Evolutionary conservation across 2,888 invertebrate genomes (phyloP).

Genomic region (Nesidiocoris tenuis): DNA sequence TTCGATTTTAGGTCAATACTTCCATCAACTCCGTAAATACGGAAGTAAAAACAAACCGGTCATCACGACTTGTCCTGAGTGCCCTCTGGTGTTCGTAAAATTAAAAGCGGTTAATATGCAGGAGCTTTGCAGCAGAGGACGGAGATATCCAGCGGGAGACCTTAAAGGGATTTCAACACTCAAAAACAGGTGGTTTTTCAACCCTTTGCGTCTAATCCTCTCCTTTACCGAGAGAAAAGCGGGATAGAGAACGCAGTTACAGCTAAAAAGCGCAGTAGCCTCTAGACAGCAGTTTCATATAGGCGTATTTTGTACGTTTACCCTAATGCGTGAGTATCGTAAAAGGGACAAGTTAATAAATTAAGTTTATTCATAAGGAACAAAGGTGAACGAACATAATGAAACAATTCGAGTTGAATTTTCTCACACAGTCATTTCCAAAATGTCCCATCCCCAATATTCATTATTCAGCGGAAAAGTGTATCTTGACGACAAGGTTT

Average conservation of each 20-base stretch:
- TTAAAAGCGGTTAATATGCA: background rate
- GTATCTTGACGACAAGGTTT: background rate
- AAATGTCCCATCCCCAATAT: background rate
- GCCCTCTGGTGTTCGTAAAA: background rate
- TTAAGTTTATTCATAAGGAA: too few relatives aligned
- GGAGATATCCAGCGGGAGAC: background rate
- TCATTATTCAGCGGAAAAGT: background rate
- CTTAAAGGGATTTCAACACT: background rate
- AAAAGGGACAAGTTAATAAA: too few relatives aligned
- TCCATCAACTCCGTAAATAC: too few relatives aligned
- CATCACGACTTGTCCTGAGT: background rate
- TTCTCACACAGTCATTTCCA: too few relatives aligned
- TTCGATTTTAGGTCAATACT: too few relatives aligned
- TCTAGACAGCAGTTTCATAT: background rate
- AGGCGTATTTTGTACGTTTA: background rate
- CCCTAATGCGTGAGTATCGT: too few relatives aligned
- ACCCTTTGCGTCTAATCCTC: background rate
- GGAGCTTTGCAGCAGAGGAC: background rate
- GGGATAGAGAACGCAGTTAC: too few relatives aligned
- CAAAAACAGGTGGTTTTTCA: background rate
- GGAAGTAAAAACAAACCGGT: background rate
- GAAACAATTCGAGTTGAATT: too few relatives aligned
- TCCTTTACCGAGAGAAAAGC: background rate
- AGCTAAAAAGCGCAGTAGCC: background rate
- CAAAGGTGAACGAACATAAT: too few relatives aligned